phyloP scores from a whole-genome alignment of 2,797 vertebrate genomes.

The Catamblyrhynchus diadema region DNA sequence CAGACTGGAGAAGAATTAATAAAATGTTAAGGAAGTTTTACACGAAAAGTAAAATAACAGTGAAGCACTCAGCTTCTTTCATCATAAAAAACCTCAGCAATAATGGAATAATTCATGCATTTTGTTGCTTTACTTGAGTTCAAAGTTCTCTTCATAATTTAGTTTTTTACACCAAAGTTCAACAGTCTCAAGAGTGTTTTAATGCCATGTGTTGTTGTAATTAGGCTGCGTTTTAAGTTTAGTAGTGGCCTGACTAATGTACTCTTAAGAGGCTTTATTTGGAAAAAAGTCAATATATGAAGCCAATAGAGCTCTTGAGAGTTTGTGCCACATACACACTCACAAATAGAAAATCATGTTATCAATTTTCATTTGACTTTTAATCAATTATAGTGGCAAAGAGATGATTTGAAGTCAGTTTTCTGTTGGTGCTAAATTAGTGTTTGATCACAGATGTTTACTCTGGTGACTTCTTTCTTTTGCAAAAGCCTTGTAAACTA shows the following conservation, averaged over 20 bases:
- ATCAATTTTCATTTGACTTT: conserved; percentile 95
- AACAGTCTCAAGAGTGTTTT: conserved; percentile 14
- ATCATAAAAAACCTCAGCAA: not conserved
- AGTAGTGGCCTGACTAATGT: conserved; percentile 76
- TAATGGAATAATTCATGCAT: not conserved
- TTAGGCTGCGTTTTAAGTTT: conserved; percentile 78
- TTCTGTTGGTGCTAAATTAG: conserved; percentile 81
- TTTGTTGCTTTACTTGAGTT: not conserved
- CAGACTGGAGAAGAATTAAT: not conserved
- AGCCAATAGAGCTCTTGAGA: conserved; percentile 71
- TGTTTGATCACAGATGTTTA: conserved; percentile 74
- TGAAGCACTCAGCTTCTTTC: not conserved
- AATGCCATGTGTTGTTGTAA: conserved; percentile 68
- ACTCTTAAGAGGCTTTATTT: conserved; percentile 79
- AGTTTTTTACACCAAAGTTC: conserved; percentile 31
- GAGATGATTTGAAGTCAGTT: conserved; percentile 94
- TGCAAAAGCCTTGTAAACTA: conserved; percentile 35
- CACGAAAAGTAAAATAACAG: not conserved
- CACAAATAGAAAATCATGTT: conserved; percentile 80
- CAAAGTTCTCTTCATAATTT: conserved; percentile 15
- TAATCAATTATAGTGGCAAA: conserved; percentile 91
- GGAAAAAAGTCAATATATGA: conserved; percentile 76
- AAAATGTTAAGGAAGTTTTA: not conserved
- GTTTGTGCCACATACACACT: conserved; percentile 64
- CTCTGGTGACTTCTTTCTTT: conserved; percentile 62